Evolutionary conservation across 2,888 invertebrate genomes (phyloP), one percentile per base, ranked within the genome.

Genomic region (Campoletis raptor): DNA sequence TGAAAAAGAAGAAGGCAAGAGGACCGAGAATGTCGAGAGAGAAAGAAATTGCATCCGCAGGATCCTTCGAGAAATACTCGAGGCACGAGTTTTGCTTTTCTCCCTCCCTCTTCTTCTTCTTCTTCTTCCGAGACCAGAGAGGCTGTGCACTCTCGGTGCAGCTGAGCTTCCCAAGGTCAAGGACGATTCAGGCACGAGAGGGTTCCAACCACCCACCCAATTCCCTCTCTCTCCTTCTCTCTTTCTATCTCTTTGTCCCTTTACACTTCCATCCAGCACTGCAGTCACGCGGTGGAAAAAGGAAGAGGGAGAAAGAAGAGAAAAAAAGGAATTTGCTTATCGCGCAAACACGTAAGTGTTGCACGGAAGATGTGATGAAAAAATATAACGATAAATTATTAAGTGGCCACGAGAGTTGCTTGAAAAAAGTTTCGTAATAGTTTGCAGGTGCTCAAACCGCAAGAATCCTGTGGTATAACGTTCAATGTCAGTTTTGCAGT

Each of bases 131-230:
- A 67, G 66, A 52, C 52, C 24, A 18, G 69, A 57, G 69, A 79
- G 57, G 69, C 90, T 88, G 80, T 73, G 66, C 42, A 21, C 78
- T 67, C 70, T 80, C 76, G 87, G 36, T 81, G 89, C 91, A 89
- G 92, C 87, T 86, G 78, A 87, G 87, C 89, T 69, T 52, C 89
- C 90, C 90, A 91, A 90, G 91, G 91, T 91, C 91, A 91, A 91
- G 91, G 91, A 92, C 92, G 88, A 90, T 89, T 89, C 89, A 89
- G 83, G 77, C 77, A 86, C 70, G 72, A 67, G 48, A 73, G 72
- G 61, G 67, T 72, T 64, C 52, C 76, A 83, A 52, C 72, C 80
- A 72, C 70, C 69, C 80, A 66, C 73, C 73, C 70, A 40, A 21
- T 24, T 10, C 40, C 40, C 48, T 9, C 37, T 36, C 40, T 18